Evolutionary conservation across 2,113 vertebrate genomes (phyloP), one percentile per base, ranked within the genome.

Genomic region (Hystrix cristata): DNA sequence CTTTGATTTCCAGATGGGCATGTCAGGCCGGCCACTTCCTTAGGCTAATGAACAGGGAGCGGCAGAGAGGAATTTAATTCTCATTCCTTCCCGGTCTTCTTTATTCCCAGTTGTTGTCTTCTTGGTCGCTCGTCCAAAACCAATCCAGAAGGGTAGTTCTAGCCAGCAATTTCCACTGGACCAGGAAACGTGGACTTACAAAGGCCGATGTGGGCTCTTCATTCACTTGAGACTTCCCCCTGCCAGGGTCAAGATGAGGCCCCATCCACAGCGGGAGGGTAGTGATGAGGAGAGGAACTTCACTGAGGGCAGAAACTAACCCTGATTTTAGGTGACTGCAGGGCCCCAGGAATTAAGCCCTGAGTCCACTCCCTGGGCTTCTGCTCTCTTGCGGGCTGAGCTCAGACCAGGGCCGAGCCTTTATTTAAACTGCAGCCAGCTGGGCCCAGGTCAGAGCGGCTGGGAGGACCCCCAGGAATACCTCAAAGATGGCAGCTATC

Each of bases 121-220:
- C 71, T 64, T 83, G 15, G 69, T 81, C 76, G 57, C 34, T 91
- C 34, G 48, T 91, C 55, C 12, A 71, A 92, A 95, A 92, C 60
- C 48, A 90, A 21, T n/a, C 84, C 82, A 91, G 62, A 43, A 57
- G 72, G n/a, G 29, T 78, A n/a, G 46, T 34, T 87, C 87, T 18
- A 57, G 53, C 65, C 25, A 53, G 62, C 13, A 74, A 4, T 74
- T 67, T 82, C 67, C 43, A 23, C 11, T 21, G 19, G 14, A 51
- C 31, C 13, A 19, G 38, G 69, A 83, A 29, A 27, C 71, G 6
- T 19, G 67, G 80, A 23, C 10, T 48, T 72, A 53, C 0, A 74
- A 76, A 74, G 21, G 27, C 19, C 7, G 51, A 18, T 10, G 1
- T 55, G 86, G 89, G 31, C 19, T 76, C 31, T 87, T 64, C 53